Evolutionary conservation across 2,888 invertebrate species (phyloP).

Genomic region (Drosophila imparisetae): DNA sequence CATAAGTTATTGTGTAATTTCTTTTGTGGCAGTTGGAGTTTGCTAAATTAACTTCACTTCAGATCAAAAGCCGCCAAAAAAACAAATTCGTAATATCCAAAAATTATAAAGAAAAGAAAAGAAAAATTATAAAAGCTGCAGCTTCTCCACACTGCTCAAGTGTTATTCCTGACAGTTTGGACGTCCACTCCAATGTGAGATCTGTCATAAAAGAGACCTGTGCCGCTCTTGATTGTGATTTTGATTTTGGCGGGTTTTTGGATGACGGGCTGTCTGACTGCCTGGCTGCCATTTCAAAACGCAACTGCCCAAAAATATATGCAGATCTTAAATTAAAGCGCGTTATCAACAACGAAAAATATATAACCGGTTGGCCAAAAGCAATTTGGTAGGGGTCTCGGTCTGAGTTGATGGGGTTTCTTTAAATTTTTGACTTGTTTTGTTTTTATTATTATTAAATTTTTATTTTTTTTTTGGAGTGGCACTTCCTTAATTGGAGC

Average conservation of each 20-base stretch:
- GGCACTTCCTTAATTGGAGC: slow-evolving; percentile 77
- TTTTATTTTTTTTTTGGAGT: slow-evolving; percentile 48
- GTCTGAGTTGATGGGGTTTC: slow-evolving; percentile 54
- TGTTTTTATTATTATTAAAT: slow-evolving; percentile 7
- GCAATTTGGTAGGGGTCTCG: slow-evolving; percentile 64
- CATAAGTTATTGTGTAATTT: slow-evolving; percentile 58
- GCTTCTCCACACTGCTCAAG: slow-evolving; percentile 67
- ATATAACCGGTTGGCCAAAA: slow-evolving; percentile 70
- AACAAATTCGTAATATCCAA: slow-evolving; percentile 37
- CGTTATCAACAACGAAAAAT: slow-evolving; percentile 63
- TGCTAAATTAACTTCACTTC: slow-evolving; percentile 78
- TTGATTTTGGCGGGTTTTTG: slow-evolving; percentile 57
- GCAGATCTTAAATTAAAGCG: slow-evolving; percentile 77
- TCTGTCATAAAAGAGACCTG: slow-evolving; percentile 75
- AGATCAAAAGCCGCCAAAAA: slow-evolving; percentile 65
- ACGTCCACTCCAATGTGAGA: slow-evolving; percentile 76
- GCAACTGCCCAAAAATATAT: slow-evolving; percentile 72
- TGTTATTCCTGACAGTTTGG: slow-evolving; percentile 74
- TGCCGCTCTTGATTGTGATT: slow-evolving; percentile 67
- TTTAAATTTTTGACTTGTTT: slow-evolving; percentile 7
- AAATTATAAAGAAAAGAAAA: slow-evolving; percentile 14
- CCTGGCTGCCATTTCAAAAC: slow-evolving; percentile 44
- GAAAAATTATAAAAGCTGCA: slow-evolving; percentile 36
- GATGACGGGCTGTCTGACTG: slow-evolving; percentile 37
- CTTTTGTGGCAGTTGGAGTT: slow-evolving; percentile 62